Conservation (phyloP, 2,113 vertebrate genomes). For the Tiliqua scincoides region DNA sequence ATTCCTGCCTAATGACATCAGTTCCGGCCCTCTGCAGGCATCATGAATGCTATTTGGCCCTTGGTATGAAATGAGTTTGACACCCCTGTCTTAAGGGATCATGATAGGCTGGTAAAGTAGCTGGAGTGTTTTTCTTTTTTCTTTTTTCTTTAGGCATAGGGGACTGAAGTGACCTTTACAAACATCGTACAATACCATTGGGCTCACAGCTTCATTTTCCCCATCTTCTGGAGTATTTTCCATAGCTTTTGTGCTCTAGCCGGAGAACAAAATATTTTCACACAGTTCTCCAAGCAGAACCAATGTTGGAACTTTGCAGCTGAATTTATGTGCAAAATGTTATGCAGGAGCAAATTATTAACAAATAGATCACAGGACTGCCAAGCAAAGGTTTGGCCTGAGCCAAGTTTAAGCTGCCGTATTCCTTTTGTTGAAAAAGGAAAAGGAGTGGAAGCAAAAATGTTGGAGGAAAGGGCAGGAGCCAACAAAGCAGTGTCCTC, state of each 20-base stretch:
- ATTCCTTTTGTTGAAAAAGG: neutral
- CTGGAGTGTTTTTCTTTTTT: neutral
- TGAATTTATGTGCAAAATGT: neutral
- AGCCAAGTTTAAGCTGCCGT: neutral
- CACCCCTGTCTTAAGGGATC: too few species aligned
- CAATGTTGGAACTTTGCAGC: neutral
- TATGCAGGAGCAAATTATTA: neutral
- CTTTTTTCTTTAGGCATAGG: neutral
- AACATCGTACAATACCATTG: neutral
- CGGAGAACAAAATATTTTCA: neutral
- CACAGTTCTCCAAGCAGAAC: neutral
- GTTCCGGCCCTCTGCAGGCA: too few species aligned
- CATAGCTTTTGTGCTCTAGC: neutral
- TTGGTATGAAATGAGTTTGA: too few species aligned
- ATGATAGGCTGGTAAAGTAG: neutral
- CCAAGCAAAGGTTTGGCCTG: neutral
- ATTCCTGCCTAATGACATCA: too few species aligned
- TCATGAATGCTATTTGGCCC: too few species aligned
- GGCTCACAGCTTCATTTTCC: neutral
- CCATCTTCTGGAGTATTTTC: neutral
- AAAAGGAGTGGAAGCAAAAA: neutral
- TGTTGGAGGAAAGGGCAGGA: neutral
- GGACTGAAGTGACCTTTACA: neutral
- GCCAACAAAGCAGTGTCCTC: neutral
- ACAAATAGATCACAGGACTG: constrained; percentile 5